Evolutionary conservation across 1,140 invertebrate species (phyloP).

Genomic region (Hyphantria cunea): DNA sequence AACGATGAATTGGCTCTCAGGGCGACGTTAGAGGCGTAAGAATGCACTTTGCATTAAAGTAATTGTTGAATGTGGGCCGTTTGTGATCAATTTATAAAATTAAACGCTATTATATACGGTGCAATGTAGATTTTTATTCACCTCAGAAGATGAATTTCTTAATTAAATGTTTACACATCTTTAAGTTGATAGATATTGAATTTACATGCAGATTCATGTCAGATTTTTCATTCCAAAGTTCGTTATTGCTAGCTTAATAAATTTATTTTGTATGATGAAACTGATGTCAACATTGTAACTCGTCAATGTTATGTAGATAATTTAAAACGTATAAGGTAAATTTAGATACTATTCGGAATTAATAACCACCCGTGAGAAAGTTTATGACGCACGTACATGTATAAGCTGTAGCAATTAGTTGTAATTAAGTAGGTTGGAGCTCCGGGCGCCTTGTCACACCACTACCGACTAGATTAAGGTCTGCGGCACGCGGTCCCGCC

Average conservation of each 20-base stretch:
- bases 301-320: constrained; percentile 18
- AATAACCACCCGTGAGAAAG: constrained; percentile 47
- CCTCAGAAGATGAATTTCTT: constrained; percentile 40
- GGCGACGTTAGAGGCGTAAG: constrained; percentile 43
- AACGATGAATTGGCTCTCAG: constrained; percentile 56
- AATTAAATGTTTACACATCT: constrained; percentile 26
- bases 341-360: constrained; percentile 46
- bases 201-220: no score
- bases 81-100: constrained; percentile 61
- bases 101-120: constrained; percentile 49
- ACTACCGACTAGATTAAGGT: constrained; percentile 70
- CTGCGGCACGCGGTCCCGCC: constrained; percentile 55
- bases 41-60: constrained; percentile 63
- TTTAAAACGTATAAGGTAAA: constrained; percentile 36
- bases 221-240: no score
- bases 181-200: no score
- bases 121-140: constrained; percentile 45
- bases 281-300: no score
- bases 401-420: constrained; percentile 75
- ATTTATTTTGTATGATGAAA: no score
- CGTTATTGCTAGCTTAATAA: no score
- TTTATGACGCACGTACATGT: constrained; percentile 66
- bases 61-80: constrained; percentile 48
- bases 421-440: constrained; percentile 72
- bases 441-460: constrained; percentile 55